phyloP scores from a whole-genome alignment of 2,888 invertebrate genomes.

The Leptinotarsa juncta region DNA sequence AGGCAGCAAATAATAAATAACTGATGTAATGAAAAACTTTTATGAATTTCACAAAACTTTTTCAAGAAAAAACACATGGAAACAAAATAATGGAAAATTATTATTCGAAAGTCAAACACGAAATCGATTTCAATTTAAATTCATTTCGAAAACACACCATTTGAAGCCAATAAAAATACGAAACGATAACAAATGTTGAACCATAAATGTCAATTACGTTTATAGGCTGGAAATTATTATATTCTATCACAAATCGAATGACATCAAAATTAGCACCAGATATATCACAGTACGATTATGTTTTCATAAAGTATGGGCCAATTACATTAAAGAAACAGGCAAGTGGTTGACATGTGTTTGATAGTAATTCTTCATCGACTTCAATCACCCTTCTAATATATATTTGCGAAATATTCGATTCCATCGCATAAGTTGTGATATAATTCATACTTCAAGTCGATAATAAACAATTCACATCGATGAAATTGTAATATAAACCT shows the following conservation, averaged over 20 bases:
- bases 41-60: background rate
- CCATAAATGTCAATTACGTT: background rate
- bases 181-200: background rate
- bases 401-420: too few relatives aligned
- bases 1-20: background rate
- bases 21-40: background rate
- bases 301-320: too few relatives aligned
- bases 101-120: background rate
- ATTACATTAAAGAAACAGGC: too few relatives aligned
- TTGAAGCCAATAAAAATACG: background rate
- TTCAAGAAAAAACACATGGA: background rate
- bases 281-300: too few relatives aligned
- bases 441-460: too few relatives aligned
- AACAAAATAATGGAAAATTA: background rate
- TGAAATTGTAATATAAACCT: too few relatives aligned
- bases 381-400: too few relatives aligned
- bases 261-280: too few relatives aligned
- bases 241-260: background rate
- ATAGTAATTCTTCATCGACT: too few relatives aligned
- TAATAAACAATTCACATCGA: too few relatives aligned
- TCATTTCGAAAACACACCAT: background rate
- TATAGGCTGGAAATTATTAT: background rate
- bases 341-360: too few relatives aligned
- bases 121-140: background rate
- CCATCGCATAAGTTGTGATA: too few relatives aligned